Base-by-base conservation (phyloP, 2,888 invertebrate species). In the Synanthedon formicaeformis region DNA sequence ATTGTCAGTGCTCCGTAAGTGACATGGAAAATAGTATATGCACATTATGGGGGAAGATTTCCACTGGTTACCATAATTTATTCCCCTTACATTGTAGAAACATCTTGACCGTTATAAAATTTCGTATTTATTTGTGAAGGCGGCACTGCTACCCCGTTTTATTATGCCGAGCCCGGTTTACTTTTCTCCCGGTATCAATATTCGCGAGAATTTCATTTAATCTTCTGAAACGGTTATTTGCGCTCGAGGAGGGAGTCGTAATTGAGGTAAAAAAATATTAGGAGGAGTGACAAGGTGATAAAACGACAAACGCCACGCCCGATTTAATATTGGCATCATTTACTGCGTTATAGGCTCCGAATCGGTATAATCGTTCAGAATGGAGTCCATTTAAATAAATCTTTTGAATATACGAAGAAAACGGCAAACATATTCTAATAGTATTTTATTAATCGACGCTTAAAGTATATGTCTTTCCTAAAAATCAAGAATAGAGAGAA, bases 251-350 rank as follows among this genome's bases (percentile, higher is more conserved):
- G 73, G 71, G 75, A 72, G 69, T 71, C 75, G 77, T 79, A 77
- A 79, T 81, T 77, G 76, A 78, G 78, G 77, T 75, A 76, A 75
- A 73, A 73, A 80, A 73, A 78, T 76, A 80, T 76, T 75, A 76
- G 75, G 73, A 75, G 69, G 74, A 78, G 74, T 76, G 78, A 81
- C 78, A 78, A 81, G 79, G 80, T 78, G 78, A 80, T 81, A 80
- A 81, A 81, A 80, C 74, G 81, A 76, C 78, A 78, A 80, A 75
- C 75, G 78, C 73, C 77, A 73, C 78, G 76, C 71, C 71, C 74
- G 75, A 76, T 75, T 78, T 78, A 76, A 78, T 79, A 79, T 79
- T 79, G 71, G 71, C 72, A 70, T 76, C 75, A 75, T 78, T 80
- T 77, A 79, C 71, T 73, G 73, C 69, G 76, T 76, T 76, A 77